Evolutionary conservation across 2,113 vertebrate species (phyloP), one percentile per base, ranked within the genome.

Genomic region (Zonotrichia leucophrys): DNA sequence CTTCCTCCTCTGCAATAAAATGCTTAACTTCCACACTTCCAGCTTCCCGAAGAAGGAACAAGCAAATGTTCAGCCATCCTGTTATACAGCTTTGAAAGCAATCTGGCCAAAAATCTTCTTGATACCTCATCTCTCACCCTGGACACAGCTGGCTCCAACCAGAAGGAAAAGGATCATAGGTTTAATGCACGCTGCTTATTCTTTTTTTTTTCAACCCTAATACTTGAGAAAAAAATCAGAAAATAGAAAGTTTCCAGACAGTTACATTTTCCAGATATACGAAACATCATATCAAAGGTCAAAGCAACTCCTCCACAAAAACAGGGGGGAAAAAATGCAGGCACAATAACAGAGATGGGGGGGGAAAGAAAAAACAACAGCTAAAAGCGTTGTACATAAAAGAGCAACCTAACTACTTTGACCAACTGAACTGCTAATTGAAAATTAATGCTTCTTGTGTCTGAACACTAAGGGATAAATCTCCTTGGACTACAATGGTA

Each of bases 221-320:
- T 20, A 85, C 27, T 41, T 74, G 28, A 77, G 47, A 1, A 5
- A 70, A 86, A 86, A 79, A 68, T 42, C 25, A 67, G 50, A 55
- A 92, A 90, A 86, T 27, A 27, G 72, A 80, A 83, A 90, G 62
- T 53, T 90, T 70, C 46, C 59, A 80, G 64, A 44, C 16, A 83
- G 67, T 74, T 90, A 83, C n/a, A 76, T 81, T 90, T 96, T 77
- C 88, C 93, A 96, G 72, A 88, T 72, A 93, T 24, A 90, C 2
- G 20, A 95, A 96, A 78, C 47, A 74, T 72, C 64, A 68, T 56
- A 67, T 74, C 90, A 93, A 90, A 83, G 59, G 79, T 92, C 68
- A 77, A 85, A 91, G 62, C 31, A 84, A 87, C 60, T 81, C 80
- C 58, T 85, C 58, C 58, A 82, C 14, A 87, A 84, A 75, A 89